Evolutionary conservation across 1,140 invertebrate genomes (phyloP).

Genomic region (Polypedilum pembai): DNA sequence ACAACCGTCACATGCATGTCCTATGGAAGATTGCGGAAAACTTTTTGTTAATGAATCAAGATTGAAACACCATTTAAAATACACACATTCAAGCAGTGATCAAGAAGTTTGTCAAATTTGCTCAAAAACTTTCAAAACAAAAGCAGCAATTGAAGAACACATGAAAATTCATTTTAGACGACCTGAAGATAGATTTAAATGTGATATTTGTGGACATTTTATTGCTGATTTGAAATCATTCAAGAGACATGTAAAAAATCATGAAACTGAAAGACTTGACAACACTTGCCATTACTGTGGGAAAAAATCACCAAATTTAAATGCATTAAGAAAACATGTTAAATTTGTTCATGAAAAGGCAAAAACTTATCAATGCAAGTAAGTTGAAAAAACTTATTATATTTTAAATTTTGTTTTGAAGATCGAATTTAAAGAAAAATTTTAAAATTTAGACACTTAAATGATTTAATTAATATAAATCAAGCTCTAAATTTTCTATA

Average conservation of each 20-base stretch:
- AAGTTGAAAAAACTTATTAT: too few species aligned
- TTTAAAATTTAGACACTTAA: too few species aligned
- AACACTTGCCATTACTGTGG: slow-evolving; percentile 37
- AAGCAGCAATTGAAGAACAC: slow-evolving; percentile 36
- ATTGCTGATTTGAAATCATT: not conserved
- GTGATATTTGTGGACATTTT: slow-evolving; percentile 11
- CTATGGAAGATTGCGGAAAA: not conserved
- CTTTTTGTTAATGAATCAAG: not conserved
- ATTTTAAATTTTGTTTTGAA: too few species aligned
- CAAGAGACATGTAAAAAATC: slow-evolving; percentile 30
- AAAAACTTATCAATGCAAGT: slow-evolving; percentile 35
- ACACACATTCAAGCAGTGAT: not conserved
- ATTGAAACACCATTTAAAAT: not conserved
- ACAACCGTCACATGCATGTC: slow-evolving; percentile 31
- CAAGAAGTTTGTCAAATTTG: slow-evolving; percentile 32
- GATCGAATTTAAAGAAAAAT: too few species aligned
- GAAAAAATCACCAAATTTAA: slow-evolving; percentile 40
- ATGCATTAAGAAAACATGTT: slow-evolving; percentile 40
- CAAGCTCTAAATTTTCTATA: too few species aligned
- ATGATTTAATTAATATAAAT: too few species aligned
- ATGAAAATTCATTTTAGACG: slow-evolving; percentile 36
- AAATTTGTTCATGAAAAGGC: slow-evolving; percentile 38
- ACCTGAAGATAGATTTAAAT: not conserved
- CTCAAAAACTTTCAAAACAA: not conserved
- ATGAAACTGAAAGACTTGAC: slow-evolving; percentile 34